Evolutionary conservation across 2,113 vertebrate genomes (phyloP).

Genomic region (Peromyscus californicus): DNA sequence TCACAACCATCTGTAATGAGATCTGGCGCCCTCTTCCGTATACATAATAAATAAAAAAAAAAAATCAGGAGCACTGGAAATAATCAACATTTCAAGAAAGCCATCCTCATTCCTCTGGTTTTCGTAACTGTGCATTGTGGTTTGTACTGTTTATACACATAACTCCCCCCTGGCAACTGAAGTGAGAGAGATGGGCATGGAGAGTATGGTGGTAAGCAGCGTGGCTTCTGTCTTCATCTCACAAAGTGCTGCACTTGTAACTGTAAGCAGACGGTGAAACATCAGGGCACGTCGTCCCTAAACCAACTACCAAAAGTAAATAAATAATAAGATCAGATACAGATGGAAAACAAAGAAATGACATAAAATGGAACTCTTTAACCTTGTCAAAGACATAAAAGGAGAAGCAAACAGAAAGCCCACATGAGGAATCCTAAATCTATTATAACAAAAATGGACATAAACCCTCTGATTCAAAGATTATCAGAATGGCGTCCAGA

Average conservation of each 20-base stretch:
- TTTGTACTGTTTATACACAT: rapidly evolving
- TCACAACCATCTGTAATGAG: no score
- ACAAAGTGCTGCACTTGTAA: not conserved
- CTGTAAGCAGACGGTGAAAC: not conserved
- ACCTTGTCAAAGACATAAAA: not conserved
- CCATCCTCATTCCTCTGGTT: not conserved
- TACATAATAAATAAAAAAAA: no score
- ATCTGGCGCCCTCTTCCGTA: no score
- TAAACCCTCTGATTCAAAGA: not conserved
- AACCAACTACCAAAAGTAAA: not conserved
- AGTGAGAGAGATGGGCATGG: not conserved
- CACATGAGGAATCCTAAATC: not conserved
- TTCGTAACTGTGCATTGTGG: not conserved
- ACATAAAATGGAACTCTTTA: not conserved
- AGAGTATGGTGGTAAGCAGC: no score
- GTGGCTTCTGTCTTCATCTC: not conserved
- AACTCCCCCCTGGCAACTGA: rapidly evolving
- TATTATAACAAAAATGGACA: not conserved
- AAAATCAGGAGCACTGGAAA: not conserved
- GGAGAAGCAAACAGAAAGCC: not conserved
- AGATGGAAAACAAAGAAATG: not conserved
- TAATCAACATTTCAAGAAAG: not conserved
- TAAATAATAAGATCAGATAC: not conserved
- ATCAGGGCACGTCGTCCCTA: not conserved
- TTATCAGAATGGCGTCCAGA: not conserved